These are phyloP conservation scores for Trichechus manatus DNA, from an alignment of 2,113 vertebrate species.

Conservation along the genomic window DNA sequence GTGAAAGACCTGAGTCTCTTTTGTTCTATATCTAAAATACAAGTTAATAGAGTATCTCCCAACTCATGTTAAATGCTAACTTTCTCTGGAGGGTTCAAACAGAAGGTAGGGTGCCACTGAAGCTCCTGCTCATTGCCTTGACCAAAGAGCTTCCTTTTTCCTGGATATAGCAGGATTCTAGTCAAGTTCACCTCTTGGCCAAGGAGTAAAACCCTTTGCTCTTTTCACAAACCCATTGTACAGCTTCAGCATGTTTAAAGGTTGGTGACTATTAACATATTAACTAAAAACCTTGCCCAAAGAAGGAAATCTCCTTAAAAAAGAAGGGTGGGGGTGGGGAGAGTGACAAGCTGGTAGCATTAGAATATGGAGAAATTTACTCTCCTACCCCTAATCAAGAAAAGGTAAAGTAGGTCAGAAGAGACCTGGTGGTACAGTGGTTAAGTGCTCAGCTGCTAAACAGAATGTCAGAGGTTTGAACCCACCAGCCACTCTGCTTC, in stretches of 20 bases:
- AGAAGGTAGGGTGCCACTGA: not conserved
- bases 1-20: not conserved
- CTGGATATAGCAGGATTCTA: not conserved
- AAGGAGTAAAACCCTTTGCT: not conserved
- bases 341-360: not conserved
- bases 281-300: not conserved
- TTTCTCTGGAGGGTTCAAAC: not conserved
- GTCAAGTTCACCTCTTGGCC: not conserved
- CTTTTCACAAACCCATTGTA: not conserved
- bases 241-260: not conserved
- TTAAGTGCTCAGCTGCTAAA: too few species aligned
- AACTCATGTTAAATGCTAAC: not conserved
- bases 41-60: not conserved
- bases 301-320: not conserved
- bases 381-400: slow-evolving; percentile 34
- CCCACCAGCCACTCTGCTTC: too few species aligned
- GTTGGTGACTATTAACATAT: not conserved
- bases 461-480: too few species aligned
- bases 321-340: not conserved
- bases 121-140: not conserved
- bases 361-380: slow-evolving; percentile 2
- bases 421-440: too few species aligned
- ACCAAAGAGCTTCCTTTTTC: not conserved
- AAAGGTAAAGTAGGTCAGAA: slow-evolving; percentile 20
- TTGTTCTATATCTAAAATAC: not conserved